Base-by-base conservation (phyloP, 2,113 vertebrate genomes). In the Crotalus helleri region DNA sequence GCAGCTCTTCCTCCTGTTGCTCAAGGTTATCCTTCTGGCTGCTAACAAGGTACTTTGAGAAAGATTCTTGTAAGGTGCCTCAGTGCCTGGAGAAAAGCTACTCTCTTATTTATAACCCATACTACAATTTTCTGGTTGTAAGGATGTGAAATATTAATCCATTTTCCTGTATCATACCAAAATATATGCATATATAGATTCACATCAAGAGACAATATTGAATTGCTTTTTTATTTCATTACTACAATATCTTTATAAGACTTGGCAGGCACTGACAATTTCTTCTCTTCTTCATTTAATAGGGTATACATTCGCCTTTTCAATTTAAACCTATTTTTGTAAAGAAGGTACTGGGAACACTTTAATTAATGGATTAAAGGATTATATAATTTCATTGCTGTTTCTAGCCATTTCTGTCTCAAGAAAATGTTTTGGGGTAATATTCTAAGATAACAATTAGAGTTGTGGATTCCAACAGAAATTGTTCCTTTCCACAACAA, bases 211-310 rank as follows among this genome's bases (percentile, higher is more conserved):
- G 46, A 92, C 95, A 95, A 93, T 96, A 93, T 29, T 94, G 95
- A 95, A 90, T 90, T 59, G 59, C 57, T 94, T 39, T 85, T 87
- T 24, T 29, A 64, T 93, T 91, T 88, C 95, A 96, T 89, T 29
- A 94, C 92, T 94, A 86, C 93, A 95, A 95, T 95, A 95, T 96
- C 93, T 96, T 96, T 94, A 94, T 92, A 96, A 95, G 92, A 94
- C 90, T 91, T 96, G 94, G 93, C 93, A 96, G 91, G 92, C 95
- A 90, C 44, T 95, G 95, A 94, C 85, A 81, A 59, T 94, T 95
- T 95, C 88, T 87, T 94, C 85, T 93, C 24, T 61, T 88, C 88
- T 95, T 95, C 0, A 0, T 92, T 88, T 95, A 94, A 95, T 94
- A 88, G 90, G 59, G 55, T 85, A 44, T 91, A 93, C 87, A 93